Conservation (phyloP, 2,888 invertebrate species). For the Drosophila pegasa region DNA sequence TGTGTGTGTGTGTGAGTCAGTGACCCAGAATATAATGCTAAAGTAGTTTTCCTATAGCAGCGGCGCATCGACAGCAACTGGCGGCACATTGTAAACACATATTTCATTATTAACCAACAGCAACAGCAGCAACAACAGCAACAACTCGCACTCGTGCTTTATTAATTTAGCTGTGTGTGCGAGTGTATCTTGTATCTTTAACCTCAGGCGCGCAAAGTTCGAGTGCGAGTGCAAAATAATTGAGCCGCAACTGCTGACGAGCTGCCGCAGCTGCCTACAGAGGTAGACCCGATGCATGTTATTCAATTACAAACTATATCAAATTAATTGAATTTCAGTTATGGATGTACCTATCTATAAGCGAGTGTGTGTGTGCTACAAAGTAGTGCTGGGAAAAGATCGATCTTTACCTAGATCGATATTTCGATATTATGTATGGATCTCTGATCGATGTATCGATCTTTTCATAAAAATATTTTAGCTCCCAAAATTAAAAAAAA, state of each 20-base stretch:
- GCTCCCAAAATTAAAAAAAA: no score
- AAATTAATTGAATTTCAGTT: constrained; percentile 55
- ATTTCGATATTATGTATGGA: no score
- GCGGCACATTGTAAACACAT: constrained; percentile 43
- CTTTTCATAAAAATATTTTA: no score
- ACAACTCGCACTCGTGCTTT: constrained; percentile 33
- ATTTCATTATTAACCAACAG: constrained; percentile 39
- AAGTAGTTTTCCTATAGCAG: constrained; percentile 65
- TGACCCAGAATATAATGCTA: constrained; percentile 74
- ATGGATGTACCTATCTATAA: no score
- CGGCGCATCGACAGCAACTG: constrained; percentile 31
- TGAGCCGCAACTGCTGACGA: constrained; percentile 46
- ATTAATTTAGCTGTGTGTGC: constrained; percentile 50
- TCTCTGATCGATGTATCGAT: no score
- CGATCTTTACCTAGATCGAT: no score
- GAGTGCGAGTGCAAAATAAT: constrained; percentile 75
- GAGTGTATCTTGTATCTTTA: constrained; percentile 60
- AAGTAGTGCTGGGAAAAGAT: no score
- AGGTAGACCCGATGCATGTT: constrained; percentile 36
- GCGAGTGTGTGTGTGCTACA: no score
- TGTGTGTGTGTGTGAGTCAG: constrained; percentile 58
- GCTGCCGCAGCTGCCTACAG: constrained; percentile 14
- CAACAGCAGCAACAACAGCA: constrained; percentile 11
- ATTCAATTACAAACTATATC: constrained; percentile 55
- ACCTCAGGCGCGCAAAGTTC: constrained; percentile 73